Conservation (phyloP, 2,797 vertebrate species). For the Chlorospingus semifuscus region DNA sequence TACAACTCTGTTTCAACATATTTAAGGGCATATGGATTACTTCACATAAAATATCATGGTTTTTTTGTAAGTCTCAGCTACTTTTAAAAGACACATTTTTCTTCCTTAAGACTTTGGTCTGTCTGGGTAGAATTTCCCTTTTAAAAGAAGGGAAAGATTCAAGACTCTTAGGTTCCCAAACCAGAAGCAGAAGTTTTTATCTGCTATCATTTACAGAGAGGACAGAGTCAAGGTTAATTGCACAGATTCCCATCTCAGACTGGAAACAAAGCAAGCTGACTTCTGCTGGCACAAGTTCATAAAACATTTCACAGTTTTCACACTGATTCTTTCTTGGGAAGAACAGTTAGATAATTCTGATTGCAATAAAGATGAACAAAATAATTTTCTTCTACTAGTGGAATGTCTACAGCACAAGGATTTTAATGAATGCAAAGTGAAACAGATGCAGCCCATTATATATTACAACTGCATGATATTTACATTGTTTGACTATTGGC, state of each 20-base stretch:
- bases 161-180: background rate
- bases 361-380: background rate
- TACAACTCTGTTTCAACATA: background rate
- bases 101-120: background rate
- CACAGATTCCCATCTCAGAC: background rate
- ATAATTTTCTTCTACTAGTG: background rate
- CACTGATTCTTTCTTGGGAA: background rate
- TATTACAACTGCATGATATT: background rate
- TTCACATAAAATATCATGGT: background rate
- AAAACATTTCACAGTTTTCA: background rate
- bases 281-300: constrained; percentile 1
- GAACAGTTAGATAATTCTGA: background rate
- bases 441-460: background rate
- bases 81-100: background rate
- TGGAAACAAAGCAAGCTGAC: background rate
- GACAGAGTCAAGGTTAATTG: constrained; percentile 26
- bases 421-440: background rate
- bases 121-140: background rate
- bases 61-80: background rate
- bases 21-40: background rate
- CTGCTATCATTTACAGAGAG: background rate
- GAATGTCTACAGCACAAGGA: background rate
- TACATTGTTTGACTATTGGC: background rate
- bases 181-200: background rate
- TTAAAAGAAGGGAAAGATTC: background rate